Base-by-base conservation (phyloP, 2,888 invertebrate genomes). In the Cephus pygmeus region DNA sequence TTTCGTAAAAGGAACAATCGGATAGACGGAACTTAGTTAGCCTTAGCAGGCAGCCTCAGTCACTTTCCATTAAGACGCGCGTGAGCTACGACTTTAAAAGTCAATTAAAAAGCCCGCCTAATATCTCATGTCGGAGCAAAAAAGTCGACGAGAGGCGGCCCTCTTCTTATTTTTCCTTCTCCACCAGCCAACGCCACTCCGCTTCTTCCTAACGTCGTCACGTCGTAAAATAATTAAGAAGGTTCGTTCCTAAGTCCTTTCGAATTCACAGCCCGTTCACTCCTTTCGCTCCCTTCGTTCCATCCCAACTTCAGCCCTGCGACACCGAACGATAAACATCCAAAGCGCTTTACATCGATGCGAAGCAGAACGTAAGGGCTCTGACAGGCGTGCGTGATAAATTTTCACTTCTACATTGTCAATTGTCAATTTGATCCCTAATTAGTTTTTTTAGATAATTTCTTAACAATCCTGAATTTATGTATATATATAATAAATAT, bases 161-260 rank as follows among this genome's bases (percentile, higher is more conserved):
- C 31, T 31, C 71, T 30, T 71, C 33, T 71, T 71, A 15, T 33
- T 71, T 33, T 33, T 33, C 33, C 33, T 71, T 71, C 71, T 71
- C 71, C 12, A 31, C 12, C 71, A 33, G 71, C 71, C 31, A 31
- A 12, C 31, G n/a, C 71, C 71, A 33, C 31, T 33, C 23, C 71
- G 71, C 71, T 33, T 33, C 31, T 71, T 71, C 31, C 71, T 33
- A 33, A 31, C 71, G 77, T 40, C 74, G 76, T 34, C 76, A 68
- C 76, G 77, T 82, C 79, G 78, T 82, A 82, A 80, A 82, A 80
- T 82, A 82, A 80, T 80, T 82, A 78, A 80, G 80, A 78, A 79
- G 73, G 71, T 78, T 78, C 77, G 71, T 74, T 76, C 71, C 56
- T 36, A 34, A 9, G 56, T 56, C 56, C 56, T 23, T 56, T 56